Base-by-base conservation (phyloP, 53 echinoderm and acorn worm species). In the Astropecten irregularis region DNA sequence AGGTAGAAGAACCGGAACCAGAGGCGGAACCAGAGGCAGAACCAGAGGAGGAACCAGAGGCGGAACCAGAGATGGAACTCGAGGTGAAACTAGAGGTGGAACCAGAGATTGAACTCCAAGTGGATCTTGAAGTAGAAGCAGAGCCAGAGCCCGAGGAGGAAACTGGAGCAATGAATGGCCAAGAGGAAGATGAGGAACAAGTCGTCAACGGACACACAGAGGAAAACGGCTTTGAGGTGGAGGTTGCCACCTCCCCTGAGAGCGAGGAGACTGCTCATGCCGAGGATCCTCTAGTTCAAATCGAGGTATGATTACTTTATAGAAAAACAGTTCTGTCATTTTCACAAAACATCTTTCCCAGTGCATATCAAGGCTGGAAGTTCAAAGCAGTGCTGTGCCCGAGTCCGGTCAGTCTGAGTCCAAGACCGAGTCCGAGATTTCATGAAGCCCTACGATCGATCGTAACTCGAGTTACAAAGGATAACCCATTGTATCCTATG, bases 191-290 rank as follows among this genome's bases (percentile, higher is more conserved):
- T 18, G 86, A 46, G 26, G 66, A 74, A 30, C 60, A 79, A 48
- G 59, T 50, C 3, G 49, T 61, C 25, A 88, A 88, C 31, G 88
- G 88, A 72, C 88, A 88, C 44, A 50, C 71, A 9, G 63, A 69
- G 51, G 72, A 82, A 40, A 73, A 63, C 27, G 69, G 65, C 19
- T 54, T 55, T 38, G 60, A 61, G 26, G 18, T 22, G 3, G 69
- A 84, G 71, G 56, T 58, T 64, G 74, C 23, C 18, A 25, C 64
- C 0, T 60, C 79, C 27, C 64, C 81, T 29, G 48, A 74, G 47
- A 46, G 25, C 25, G 46, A 68, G 42, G 68, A 42, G 38, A 15
- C 33, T 15, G 61, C 60, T 30, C 16, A 44, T 2, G 28, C 32
- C 1, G 47, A 57, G 26, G 76, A 79, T 0, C 39, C 37, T 3